Conservation (phyloP, 2,113 vertebrate species). For the Phaethon lepturus region DNA sequence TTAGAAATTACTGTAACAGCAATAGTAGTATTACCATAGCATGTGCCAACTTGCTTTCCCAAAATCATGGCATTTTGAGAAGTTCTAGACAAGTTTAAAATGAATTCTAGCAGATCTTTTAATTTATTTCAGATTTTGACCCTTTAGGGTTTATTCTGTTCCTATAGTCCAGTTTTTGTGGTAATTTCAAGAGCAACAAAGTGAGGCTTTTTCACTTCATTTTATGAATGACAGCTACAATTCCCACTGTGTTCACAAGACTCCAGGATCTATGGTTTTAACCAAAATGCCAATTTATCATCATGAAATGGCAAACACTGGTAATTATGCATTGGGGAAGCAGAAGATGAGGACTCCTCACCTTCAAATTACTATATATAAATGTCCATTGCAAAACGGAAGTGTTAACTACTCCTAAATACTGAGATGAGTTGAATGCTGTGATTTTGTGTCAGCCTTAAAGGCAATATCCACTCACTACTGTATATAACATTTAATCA, state of each 20-base stretch:
- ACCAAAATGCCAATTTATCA: not conserved
- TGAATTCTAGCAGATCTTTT: not conserved
- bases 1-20: not conserved
- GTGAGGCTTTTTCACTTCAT: not conserved
- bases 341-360: not conserved
- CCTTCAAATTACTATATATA: not conserved
- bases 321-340: not conserved
- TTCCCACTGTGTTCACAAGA: not conserved
- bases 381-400: not conserved
- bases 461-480: constrained; percentile 30
- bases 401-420: not conserved
- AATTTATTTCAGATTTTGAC: not conserved
- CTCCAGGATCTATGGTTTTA: not conserved
- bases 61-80: not conserved
- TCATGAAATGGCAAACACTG: not conserved
- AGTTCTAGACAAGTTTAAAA: not conserved
- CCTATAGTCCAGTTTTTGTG: not conserved
- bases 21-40: not conserved
- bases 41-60: not conserved
- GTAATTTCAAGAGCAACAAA: not conserved
- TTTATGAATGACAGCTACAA: not conserved
- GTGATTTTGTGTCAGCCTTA: constrained; percentile 23
- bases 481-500: constrained; percentile 52
- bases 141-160: not conserved
- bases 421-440: not conserved